Base-by-base conservation (phyloP, 2,888 invertebrate species). In the Lepas anatifera region DNA sequence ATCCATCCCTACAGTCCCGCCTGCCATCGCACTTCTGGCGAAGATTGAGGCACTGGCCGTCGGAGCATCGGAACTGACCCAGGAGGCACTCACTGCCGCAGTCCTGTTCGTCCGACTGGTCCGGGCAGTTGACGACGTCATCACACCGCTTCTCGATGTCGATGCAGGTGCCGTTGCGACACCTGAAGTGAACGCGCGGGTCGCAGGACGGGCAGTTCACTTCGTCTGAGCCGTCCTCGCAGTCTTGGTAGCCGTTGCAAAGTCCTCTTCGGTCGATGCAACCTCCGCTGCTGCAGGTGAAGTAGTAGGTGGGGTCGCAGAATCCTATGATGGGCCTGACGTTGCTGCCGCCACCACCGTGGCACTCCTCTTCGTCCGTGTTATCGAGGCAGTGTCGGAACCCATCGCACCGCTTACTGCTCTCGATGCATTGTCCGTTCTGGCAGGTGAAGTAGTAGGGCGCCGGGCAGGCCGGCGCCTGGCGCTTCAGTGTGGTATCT, bases 171-270 rank as follows among this genome's bases (percentile, higher is more conserved):
- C 58, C 58, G 58, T 58, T 58, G 22, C 35, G 32, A 25, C 58
- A 58, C 13, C 3, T 7, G 35, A 58, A 58, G 35, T 58, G 58
- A 7, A 58, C 58, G 22, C 58, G 58, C 22, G 32, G 32, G 35
- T 58, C 58, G 35, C 58, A 58, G 32, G 32, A 18, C 8, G 58
- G 58, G 58, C 58, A 58, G 58, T 58, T 58, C 32, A 58, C 35
- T 35, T 58, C 58, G 58, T 58, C 58, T 8, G 58, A 58, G 58
- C 58, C 58, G 58, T 58, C 58, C 7, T 3, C 22, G 35, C 58
- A 58, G 58, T 58, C 58, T 7, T 35, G 58, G 58, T 58, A 58
- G 22, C 58, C 58, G 58, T 58, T 58, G 58, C 58, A 58, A 35
- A 58, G 58, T 18, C 58, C 58, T 10, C 58, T 32, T 8, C 58